These are phyloP conservation scores for Cosmorhoe ocellata DNA, from an alignment of 2,888 invertebrate species.

Conservation along the genomic window DNA sequence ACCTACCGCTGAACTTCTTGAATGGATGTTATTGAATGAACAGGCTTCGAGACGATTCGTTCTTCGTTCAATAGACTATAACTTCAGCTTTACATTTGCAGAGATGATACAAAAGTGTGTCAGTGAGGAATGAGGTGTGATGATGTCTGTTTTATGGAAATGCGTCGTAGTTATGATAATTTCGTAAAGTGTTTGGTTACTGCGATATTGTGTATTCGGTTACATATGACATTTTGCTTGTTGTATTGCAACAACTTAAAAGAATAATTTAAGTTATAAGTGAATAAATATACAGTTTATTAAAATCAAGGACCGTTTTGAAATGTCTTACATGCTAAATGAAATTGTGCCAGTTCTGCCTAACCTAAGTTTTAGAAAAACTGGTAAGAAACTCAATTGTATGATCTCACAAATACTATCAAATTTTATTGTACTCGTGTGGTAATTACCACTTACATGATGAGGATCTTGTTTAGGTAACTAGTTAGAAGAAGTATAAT, in stretches of 20 bases:
- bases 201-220: conserved; percentile 14
- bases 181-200: conserved; percentile 20
- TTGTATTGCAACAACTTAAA: neutral
- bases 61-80: conserved; percentile 72
- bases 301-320: too few relatives aligned
- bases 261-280: neutral
- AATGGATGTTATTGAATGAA: conserved; percentile 51
- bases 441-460: too few relatives aligned
- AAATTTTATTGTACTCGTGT: too few relatives aligned
- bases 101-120: conserved; percentile 28
- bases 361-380: too few relatives aligned
- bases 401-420: too few relatives aligned
- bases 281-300: neutral
- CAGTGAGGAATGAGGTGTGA: conserved; percentile 27
- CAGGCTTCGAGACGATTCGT: conserved; percentile 57
- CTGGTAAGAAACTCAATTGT: too few relatives aligned
- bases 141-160: conserved; percentile 18
- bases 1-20: conserved; percentile 54
- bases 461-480: too few relatives aligned
- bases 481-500: too few relatives aligned
- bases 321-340: too few relatives aligned
- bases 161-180: conserved; percentile 22
- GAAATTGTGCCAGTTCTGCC: too few relatives aligned
- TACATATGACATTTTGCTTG: conserved; percentile 7
- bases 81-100: conserved; percentile 41